These are phyloP conservation scores for Rhabdomys dilectus DNA, from an alignment of 2,113 vertebrate genomes.

Conservation along the genomic window DNA sequence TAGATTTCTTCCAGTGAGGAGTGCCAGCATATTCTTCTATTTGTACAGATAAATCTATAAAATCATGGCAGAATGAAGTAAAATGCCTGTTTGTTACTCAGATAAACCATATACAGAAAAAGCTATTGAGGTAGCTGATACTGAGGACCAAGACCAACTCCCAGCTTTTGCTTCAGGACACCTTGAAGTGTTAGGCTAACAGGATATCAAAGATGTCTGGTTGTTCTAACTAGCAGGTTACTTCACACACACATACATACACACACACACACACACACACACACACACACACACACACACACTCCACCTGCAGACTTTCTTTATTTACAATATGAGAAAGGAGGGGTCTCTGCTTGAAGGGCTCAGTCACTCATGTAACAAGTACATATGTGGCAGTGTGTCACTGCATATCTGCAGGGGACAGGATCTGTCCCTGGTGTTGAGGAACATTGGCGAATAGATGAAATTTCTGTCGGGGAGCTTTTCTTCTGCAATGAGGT, in stretches of 20 bases:
- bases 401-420: neutral
- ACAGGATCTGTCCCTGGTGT: neutral
- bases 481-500: neutral
- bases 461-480: neutral
- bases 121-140: neutral
- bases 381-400: neutral
- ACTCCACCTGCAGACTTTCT: neutral
- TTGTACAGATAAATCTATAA: constrained; percentile 29
- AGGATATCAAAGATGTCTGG: neutral
- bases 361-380: neutral
- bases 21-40: neutral
- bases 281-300: neutral
- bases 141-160: neutral
- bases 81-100: neutral
- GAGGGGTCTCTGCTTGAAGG: neutral
- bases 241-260: neutral
- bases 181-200: accelerated
- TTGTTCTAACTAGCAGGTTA: neutral
- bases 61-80: neutral
- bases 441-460: neutral
- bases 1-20: neutral
- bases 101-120: neutral
- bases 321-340: neutral
- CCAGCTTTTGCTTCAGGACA: neutral
- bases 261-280: neutral